Conservation (phyloP, 2,113 vertebrate species). For the Macheiramphus alcinus region DNA sequence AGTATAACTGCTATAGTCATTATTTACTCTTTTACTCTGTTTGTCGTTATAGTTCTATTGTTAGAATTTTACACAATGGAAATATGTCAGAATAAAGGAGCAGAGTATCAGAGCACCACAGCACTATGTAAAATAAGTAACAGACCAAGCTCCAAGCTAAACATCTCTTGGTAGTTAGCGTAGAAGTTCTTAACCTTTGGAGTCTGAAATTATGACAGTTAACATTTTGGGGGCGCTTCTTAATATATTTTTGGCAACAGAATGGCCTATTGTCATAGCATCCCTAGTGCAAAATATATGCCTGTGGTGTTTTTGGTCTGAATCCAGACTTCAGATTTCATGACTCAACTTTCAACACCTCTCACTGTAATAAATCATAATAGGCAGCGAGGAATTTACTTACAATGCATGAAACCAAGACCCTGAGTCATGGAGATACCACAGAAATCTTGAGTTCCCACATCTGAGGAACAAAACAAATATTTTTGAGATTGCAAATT, state of each 20-base stretch:
- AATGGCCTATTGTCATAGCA: neutral
- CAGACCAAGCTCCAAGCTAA: slow-evolving; percentile 10
- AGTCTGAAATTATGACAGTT: slow-evolving; percentile 45
- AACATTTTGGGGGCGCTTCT: neutral
- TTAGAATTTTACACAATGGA: neutral
- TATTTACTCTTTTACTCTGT: neutral
- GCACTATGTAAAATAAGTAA: neutral
- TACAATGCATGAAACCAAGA: neutral
- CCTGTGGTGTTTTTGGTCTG: slow-evolving; percentile 36
- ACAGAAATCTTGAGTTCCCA: slow-evolving; percentile 23
- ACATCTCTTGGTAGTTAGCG: neutral
- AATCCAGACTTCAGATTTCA: slow-evolving; percentile 45
- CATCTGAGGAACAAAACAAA: slow-evolving; percentile 15
- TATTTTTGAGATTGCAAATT: slow-evolving; percentile 4
- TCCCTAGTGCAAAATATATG: slow-evolving; percentile 40
- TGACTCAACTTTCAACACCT: slow-evolving; percentile 55
- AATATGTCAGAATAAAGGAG: neutral
- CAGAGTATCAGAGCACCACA: neutral
- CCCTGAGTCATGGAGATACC: neutral
- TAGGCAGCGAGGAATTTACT: slow-evolving; percentile 16
- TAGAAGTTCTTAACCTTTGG: slow-evolving; percentile 24
- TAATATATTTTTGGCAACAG: slow-evolving; percentile 5
- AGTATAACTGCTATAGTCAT: neutral
- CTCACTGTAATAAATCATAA: slow-evolving; percentile 58
- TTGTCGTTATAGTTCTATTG: neutral